phyloP scores from a whole-genome alignment of 1,140 invertebrate species.

The Drosophila navojoa region DNA sequence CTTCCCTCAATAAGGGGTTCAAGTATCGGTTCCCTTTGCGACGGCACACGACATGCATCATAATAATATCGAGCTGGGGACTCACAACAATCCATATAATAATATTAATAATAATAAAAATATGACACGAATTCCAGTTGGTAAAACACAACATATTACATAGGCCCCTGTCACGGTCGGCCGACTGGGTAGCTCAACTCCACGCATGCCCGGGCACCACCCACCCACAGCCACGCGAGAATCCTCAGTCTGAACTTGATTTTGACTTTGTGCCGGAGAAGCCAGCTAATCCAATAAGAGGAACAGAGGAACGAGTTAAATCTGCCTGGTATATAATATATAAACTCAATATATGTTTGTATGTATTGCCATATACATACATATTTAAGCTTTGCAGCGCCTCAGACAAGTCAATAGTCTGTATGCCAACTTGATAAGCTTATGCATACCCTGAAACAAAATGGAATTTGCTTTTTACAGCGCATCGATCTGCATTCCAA shows the following conservation, averaged over 20 bases:
- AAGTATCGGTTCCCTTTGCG: constrained; percentile 62
- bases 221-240: neutral
- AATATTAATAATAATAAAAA: constrained; percentile 58
- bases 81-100: constrained; percentile 54
- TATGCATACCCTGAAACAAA: no score
- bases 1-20: constrained; percentile 46
- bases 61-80: constrained; percentile 58
- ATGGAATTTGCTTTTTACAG: no score
- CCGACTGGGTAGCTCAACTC: neutral
- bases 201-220: neutral
- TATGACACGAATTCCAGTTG: constrained; percentile 30
- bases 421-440: no score
- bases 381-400: no score
- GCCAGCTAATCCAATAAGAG: no score
- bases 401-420: no score
- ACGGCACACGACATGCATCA: constrained; percentile 69
- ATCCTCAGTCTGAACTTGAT: neutral
- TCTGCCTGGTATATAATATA: no score
- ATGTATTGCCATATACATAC: no score
- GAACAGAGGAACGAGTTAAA: no score
- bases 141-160: constrained; percentile 35
- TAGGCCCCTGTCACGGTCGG: constrained; percentile 4
- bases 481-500: no score
- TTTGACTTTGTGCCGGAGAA: no score
- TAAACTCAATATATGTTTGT: no score